A percentile compares a stretch with the other conserved stretches of the same genome.
phyloP scores from a whole-genome alignment of 2,888 invertebrate species.

The Diaprepes abbreviatus region DNA sequence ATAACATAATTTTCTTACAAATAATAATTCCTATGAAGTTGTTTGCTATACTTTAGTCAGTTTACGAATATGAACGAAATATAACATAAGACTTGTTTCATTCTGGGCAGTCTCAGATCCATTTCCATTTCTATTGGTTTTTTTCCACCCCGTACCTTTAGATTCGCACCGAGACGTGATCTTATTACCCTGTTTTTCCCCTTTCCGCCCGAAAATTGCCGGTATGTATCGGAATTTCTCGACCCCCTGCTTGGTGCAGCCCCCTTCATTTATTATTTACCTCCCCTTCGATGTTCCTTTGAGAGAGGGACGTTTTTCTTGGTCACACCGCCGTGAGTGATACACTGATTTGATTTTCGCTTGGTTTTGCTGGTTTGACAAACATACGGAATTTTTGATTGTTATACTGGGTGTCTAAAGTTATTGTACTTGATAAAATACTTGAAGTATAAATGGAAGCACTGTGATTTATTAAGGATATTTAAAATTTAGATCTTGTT shows the following conservation, averaged over 20 bases:
- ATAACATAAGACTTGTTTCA: no score
- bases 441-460: no score
- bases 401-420: not conserved
- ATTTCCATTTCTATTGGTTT: slow-evolving; percentile 43
- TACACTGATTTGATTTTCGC: slow-evolving; percentile 44
- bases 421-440: no score
- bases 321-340: slow-evolving; percentile 57
- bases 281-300: slow-evolving; percentile 53
- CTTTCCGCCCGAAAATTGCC: slow-evolving; percentile 33
- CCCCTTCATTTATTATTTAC: slow-evolving; percentile 59
- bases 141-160: slow-evolving; percentile 37
- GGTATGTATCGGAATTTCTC: slow-evolving; percentile 48
- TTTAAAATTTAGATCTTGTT: no score
- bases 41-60: no score
- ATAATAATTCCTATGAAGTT: no score
- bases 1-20: no score
- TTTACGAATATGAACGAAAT: no score
- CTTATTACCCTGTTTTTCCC: slow-evolving; percentile 47
- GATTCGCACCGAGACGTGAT: slow-evolving; percentile 46
- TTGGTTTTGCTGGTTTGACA: slow-evolving; percentile 39
- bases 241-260: slow-evolving; percentile 27
- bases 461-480: no score
- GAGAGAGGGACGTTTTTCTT: slow-evolving; percentile 55
- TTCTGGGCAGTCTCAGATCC: slow-evolving; percentile 12
- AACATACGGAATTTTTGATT: slow-evolving; percentile 40